Conservation (phyloP, 2,888 invertebrate genomes). For the Colletes collaris region DNA sequence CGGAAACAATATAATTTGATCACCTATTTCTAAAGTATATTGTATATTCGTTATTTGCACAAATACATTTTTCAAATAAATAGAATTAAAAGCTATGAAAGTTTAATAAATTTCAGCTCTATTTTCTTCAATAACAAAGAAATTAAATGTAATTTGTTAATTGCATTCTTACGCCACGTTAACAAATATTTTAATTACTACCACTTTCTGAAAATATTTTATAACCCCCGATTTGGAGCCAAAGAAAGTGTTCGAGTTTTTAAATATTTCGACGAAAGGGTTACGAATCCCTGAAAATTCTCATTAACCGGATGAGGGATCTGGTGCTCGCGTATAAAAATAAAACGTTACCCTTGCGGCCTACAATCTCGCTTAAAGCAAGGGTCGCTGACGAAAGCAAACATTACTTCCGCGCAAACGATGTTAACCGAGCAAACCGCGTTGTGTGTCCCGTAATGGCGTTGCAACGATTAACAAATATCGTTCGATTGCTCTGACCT, state of each 20-base stretch:
- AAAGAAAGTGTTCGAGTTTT: not conserved
- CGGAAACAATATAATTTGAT: too few species aligned
- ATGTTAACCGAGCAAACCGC: slow-evolving; percentile 50
- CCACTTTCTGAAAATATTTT: too few species aligned
- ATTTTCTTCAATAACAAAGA: too few species aligned
- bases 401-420: slow-evolving; percentile 56
- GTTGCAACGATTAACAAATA: slow-evolving; percentile 54
- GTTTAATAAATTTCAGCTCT: too few species aligned
- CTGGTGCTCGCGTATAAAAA: slow-evolving; percentile 37
- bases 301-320: slow-evolving; percentile 32
- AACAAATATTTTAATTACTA: too few species aligned
- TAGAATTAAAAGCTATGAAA: too few species aligned
- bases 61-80: too few species aligned
- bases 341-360: slow-evolving; percentile 43
- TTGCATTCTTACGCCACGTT: too few species aligned
- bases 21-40: too few species aligned
- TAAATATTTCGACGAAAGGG: slow-evolving; percentile 13
- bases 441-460: slow-evolving; percentile 46
- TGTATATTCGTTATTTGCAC: too few species aligned
- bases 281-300: slow-evolving; percentile 32
- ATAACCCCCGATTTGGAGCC: too few species aligned
- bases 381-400: slow-evolving; percentile 51
- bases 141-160: too few species aligned
- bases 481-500: slow-evolving; percentile 23
- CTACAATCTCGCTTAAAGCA: slow-evolving; percentile 38